Base-by-base conservation (phyloP, 2,888 invertebrate species). In the Vannuccia rotundouncinata region DNA sequence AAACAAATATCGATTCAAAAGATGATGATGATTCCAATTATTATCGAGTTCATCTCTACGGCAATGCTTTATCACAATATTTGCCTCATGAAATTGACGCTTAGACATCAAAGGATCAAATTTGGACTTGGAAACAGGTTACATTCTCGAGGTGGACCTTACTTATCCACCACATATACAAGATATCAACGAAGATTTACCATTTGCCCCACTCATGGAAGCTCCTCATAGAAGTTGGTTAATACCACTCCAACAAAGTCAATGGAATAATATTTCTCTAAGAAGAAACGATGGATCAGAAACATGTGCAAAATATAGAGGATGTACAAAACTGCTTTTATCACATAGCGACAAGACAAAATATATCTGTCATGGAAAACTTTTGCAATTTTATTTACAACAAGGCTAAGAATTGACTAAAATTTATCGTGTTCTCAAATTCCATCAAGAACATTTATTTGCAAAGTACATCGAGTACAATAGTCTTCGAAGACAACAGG, bases 131-230 rank as follows among this genome's bases (percentile, higher is more conserved):
- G n/a, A n/a, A n/a, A 30, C 30, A 25, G 87, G 86, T 0, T 88
- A 86, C 81, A 85, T 89, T 31, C 82, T 89, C 0, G 87, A 89
- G 82, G 88, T 89, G 1, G 88, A 89, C 81, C 80, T 89, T 29
- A 84, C 85, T 31, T 89, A 89, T 83, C 87, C 88, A 0, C 25
- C 83, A 22, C 79, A 84, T 22, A 80, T 87, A 30, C 88, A 89
- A 80, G 84, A 85, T 66, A 5, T 60, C 2, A 88, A 85, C 77
- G 84, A 84, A 81, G 85, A 85, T 80, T 84, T 85, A 79, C 85
- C 86, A 1, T 82, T 85, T 0, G 83, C 82, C 75, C 83, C 84
- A 66, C 83, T 85, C 80, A 80, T 81, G 5, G 75, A 28, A 22
- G 1, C 75, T 28, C 75, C 75, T 75, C 1, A 27, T 28, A 1